Percentiles rank a stretch among this genome's conserved stretches.
Conservation (phyloP, 2,113 vertebrate genomes). For the Marmota monax region DNA sequence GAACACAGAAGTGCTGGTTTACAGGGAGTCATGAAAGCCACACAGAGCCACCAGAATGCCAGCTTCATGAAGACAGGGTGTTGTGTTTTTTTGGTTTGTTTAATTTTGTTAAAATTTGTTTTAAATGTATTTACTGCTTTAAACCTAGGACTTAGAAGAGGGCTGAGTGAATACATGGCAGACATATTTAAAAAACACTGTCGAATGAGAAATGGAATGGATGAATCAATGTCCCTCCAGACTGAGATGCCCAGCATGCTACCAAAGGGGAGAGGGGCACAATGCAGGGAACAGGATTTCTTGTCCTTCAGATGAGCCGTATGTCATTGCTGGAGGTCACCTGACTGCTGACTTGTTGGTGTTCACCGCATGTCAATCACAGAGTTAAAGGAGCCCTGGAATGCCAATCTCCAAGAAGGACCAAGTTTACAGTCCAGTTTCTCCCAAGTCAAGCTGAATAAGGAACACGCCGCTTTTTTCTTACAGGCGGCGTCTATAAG, state of each 20-base stretch:
- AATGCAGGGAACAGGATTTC: not conserved
- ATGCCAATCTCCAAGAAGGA: not conserved
- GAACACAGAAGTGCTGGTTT: rapidly evolving
- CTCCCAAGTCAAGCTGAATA: not conserved
- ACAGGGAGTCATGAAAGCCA: not conserved
- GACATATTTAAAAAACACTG: not conserved
- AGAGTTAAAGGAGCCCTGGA: not conserved
- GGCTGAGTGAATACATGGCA: not conserved
- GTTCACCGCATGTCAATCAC: not conserved
- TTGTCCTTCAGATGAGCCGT: not conserved
- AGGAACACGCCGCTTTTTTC: not conserved
- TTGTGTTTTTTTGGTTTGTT: not conserved
- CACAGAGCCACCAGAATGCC: not conserved
- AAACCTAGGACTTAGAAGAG: not conserved
- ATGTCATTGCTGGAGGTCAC: not conserved
- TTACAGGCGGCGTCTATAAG: not conserved
- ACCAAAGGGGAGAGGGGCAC: not conserved
- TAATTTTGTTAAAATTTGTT: not conserved
- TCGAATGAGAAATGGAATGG: not conserved
- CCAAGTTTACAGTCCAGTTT: not conserved
- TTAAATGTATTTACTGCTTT: not conserved
- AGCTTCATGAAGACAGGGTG: not conserved
- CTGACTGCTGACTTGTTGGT: too few relatives aligned
- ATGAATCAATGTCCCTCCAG: not conserved
- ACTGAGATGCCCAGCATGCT: not conserved